Evolutionary conservation across 2,888 invertebrate species (phyloP), one percentile per base, ranked within the genome.

Genomic region (Drosophila lacicola): DNA sequence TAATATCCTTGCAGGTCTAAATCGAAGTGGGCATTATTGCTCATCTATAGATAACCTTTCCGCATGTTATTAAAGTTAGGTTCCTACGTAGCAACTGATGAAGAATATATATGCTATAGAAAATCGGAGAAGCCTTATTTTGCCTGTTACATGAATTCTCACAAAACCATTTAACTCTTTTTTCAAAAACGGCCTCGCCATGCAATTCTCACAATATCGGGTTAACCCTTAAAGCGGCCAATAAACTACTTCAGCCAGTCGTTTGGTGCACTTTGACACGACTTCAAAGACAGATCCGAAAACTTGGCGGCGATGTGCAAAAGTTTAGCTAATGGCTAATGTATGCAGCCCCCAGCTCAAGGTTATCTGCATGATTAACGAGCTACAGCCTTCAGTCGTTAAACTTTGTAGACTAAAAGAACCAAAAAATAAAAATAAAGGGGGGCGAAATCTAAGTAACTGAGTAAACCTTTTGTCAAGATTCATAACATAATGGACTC

Each of bases 321-420:
- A 74, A 75, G 60, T 61, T 71, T 9, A 47, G 33, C 56, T 71
- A 70, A 68, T 72, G 65, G 61, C 81, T 77, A 72, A 82, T 77
- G 58, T 74, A 81, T 70, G 79, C 77, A 63, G 55, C 4, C 44
- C 49, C 17, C 21, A 50, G 63, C 60, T 72, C 68, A 83, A 83
- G 81, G 78, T 80, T 81, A 79, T 75, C 83, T 75, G 56, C 49
- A 80, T 80, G 83, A 83, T 80, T 66, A 83, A 81, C 80, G 81
- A 81, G 78, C 58, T 54, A 25, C n/a, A 44, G 25, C 36, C 45
- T 21, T 45, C 21, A 25, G 21, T 14, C 44, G 51, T 41, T 51
- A 71, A 78, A 83, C 81, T 83, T 78, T 65, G 14, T 55, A 83
- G 83, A 78, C 83, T 9, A 33, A 34, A 45, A n/a, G 29, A 29